A percentile compares a stretch with the other conserved stretches of the same genome.
phyloP scores from a whole-genome alignment of 2,888 invertebrate species.

The Bursaphelenchus okinawaensis region DNA sequence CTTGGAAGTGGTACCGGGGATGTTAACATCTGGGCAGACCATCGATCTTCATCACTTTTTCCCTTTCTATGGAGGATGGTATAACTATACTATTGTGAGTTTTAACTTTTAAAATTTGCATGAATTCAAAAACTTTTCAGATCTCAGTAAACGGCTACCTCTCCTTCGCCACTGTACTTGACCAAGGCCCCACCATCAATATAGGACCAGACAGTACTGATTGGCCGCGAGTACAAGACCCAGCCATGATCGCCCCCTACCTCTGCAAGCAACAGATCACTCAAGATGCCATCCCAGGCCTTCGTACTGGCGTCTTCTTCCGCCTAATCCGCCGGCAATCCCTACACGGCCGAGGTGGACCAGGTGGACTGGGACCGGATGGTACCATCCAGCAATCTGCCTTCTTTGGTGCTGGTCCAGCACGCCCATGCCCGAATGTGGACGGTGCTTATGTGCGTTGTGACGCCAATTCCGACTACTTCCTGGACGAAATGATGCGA shows the following conservation, averaged over 20 bases:
- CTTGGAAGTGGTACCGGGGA: constrained; percentile 50
- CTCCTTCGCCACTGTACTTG: constrained; percentile 55
- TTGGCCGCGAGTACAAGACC: constrained; percentile 56
- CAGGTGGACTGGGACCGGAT: constrained; percentile 32
- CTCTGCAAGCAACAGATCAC: constrained; percentile 55
- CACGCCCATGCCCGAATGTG: constrained; percentile 50
- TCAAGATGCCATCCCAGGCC: constrained; percentile 48
- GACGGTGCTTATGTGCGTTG: constrained; percentile 51
- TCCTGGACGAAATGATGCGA: constrained; percentile 56
- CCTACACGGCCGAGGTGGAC: constrained; percentile 46
- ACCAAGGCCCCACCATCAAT: constrained; percentile 57
- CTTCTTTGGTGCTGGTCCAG: constrained; percentile 43
- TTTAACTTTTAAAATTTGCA: constrained; percentile 10
- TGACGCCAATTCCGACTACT: constrained; percentile 46
- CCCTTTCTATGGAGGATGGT: constrained; percentile 55
- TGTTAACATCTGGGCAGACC: constrained; percentile 54
- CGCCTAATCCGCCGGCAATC: constrained; percentile 52
- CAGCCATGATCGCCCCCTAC: constrained; percentile 57
- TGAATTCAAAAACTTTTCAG: constrained; percentile 20
- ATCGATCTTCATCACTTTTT: constrained; percentile 56
- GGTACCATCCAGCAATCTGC: constrained; percentile 35
- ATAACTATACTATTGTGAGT: constrained; percentile 55
- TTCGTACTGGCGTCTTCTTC: constrained; percentile 52
- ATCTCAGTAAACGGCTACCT: constrained; percentile 55
- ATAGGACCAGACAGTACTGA: constrained; percentile 51